Evolutionary conservation across 1,140 invertebrate species (phyloP), one percentile per base, ranked within the genome.

Genomic region (Cotesia typhae): DNA sequence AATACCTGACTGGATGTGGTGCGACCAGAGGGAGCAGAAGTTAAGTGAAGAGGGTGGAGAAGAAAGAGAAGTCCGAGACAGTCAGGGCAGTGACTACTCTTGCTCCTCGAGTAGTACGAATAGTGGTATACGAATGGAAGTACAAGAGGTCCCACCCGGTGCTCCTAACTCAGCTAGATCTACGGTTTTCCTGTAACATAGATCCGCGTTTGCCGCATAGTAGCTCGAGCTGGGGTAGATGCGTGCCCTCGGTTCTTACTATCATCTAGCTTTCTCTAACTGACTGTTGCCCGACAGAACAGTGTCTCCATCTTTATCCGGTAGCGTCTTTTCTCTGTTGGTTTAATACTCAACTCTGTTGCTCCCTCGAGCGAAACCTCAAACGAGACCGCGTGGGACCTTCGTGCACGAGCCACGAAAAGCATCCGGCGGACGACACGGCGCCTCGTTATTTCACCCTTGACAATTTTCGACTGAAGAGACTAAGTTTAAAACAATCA

Each of bases 101-200:
- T 28, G 1, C 28, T 28, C 28, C 28, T 28, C 28, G 28, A 28
- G 28, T 28, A 28, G 3, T 28, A 28, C 28, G 28, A 28, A 28
- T 28, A 28, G 28, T 28, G 28, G 41, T 47, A 47, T 47, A 10
- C 41, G 41, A 9, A 28, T 28, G 28, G 3, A 28, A 47, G 55
- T 68, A 65, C 60, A 65, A 72, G 59, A 65, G 71, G 64, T 75
- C 66, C 67, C 63, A 37, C 66, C 12, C 64, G 71, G 57, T 38
- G 64, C 68, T 76, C 71, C 72, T 73, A 76, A 74, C 75, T 76
- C 72, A 76, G 67, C 55, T 69, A 76, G 75, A 76, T 76, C 69
- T 76, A 76, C 75, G 75, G 66, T 72, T 72, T 76, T 76, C 75
- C 75, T 76, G 75, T 73, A 76, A 76, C 75, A 76, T 76, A 76